A percentile compares a stretch with the other conserved stretches of the same genome.
Evolutionary conservation across 1,140 invertebrate genomes (phyloP).

Genomic region (Eueides isabella): DNA sequence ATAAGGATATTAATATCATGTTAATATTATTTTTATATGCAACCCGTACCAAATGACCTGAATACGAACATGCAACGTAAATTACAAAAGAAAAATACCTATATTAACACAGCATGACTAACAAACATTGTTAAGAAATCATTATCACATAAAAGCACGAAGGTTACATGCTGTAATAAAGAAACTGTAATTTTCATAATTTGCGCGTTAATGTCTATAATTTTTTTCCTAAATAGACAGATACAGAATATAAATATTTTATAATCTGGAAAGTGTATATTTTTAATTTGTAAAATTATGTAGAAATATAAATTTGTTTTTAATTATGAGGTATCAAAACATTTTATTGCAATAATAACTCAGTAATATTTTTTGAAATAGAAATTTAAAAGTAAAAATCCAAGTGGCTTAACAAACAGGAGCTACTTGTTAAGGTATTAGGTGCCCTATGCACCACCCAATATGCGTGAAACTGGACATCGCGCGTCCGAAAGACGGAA

Average conservation of each 20-base stretch:
- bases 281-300: no score
- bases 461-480: no score
- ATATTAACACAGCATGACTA: slow-evolving; percentile 25
- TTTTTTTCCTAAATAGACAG: not conserved
- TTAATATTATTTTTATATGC: not conserved
- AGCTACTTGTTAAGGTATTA: no score
- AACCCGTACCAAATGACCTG: not conserved
- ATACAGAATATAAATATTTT: not conserved
- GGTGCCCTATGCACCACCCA: no score
- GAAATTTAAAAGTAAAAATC: no score
- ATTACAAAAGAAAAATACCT: slow-evolving; percentile 20
- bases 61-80: slow-evolving; percentile 16
- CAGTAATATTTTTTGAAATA: no score
- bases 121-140: slow-evolving; percentile 11
- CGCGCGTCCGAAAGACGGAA: no score
- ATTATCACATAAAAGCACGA: slow-evolving; percentile 34
- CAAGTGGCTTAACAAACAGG: no score
- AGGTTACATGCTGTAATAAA: slow-evolving; percentile 19
- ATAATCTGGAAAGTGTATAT: not conserved
- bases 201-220: slow-evolving; percentile 10
- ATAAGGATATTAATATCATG: no score
- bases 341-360: no score
- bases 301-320: no score
- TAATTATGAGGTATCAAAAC: no score
- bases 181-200: slow-evolving; percentile 10